phyloP scores from a whole-genome alignment of 2,888 invertebrate genomes.

The Apamea anceps region DNA sequence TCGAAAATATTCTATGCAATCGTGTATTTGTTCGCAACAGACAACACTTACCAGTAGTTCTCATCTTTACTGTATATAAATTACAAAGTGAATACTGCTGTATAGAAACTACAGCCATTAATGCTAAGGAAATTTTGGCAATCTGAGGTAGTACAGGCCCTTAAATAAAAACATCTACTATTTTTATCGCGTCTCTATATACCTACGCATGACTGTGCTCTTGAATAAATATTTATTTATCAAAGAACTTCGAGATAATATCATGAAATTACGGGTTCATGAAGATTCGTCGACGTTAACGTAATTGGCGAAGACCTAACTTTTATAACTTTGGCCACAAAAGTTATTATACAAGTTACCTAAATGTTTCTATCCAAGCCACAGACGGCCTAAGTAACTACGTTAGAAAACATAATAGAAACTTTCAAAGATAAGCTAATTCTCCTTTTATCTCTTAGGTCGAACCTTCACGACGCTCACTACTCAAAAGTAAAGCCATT shows the following conservation, averaged over 20 bases:
- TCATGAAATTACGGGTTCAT: not conserved
- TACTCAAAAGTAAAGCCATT: not conserved
- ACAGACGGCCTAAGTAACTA: not conserved
- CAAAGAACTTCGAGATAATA: not conserved
- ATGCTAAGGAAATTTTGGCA: too few relatives aligned
- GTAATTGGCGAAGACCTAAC: slow-evolving; percentile 15
- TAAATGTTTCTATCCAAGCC: slow-evolving; percentile 7
- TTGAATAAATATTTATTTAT: not conserved
- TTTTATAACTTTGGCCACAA: slow-evolving; percentile 4
- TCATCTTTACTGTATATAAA: too few relatives aligned
- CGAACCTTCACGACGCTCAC: not conserved
- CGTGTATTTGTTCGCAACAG: too few relatives aligned
- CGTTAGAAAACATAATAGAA: slow-evolving; percentile 9
- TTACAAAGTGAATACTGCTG: too few relatives aligned
- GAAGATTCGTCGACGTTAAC: not conserved
- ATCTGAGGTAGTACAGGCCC: too few relatives aligned
- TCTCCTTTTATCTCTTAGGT: slow-evolving; percentile 11
- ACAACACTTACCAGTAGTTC: too few relatives aligned
- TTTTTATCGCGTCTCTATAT: not conserved
- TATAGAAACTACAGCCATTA: too few relatives aligned
- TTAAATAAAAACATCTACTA: not conserved
- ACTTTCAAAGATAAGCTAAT: not conserved
- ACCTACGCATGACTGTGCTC: not conserved
- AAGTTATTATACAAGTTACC: slow-evolving; percentile 25
- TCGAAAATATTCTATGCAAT: too few relatives aligned